phyloP scores from a whole-genome alignment of 2,888 invertebrate genomes.

The Hemicrepidius hirtus region DNA sequence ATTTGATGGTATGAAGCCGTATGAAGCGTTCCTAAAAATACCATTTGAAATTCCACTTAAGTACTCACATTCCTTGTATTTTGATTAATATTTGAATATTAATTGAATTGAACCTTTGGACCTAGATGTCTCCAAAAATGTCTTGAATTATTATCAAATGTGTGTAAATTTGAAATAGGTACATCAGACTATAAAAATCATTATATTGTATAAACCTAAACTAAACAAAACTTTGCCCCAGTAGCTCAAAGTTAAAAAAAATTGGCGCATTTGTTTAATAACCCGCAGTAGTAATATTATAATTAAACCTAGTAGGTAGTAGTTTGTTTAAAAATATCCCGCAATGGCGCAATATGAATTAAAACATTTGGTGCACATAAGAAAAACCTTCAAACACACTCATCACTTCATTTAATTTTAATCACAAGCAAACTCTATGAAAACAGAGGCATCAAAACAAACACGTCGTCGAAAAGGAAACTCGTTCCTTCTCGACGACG shows the following conservation, averaged over 20 bases:
- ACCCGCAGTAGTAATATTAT: too few relatives aligned
- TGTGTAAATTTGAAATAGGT: too few relatives aligned
- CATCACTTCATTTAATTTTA: constrained; percentile 22
- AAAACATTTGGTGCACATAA: background rate
- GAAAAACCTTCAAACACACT: constrained; percentile 9
- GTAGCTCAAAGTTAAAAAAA: too few relatives aligned
- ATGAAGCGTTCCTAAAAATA: constrained; percentile 17
- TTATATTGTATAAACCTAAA: too few relatives aligned
- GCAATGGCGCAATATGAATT: background rate
- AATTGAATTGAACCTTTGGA: too few relatives aligned
- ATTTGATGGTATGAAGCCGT: constrained; percentile 2
- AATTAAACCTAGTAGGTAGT: background rate
- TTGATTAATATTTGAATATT: too few relatives aligned
- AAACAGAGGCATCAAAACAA: background rate
- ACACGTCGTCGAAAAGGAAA: constrained; percentile 5
- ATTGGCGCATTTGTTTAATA: too few relatives aligned
- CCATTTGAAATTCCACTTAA: constrained; percentile 7
- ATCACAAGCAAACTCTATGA: constrained; percentile 9
- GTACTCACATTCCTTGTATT: background rate
- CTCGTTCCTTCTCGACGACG: constrained; percentile 1
- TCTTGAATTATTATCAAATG: too few relatives aligned
- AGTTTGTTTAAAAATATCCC: background rate
- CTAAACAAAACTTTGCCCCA: too few relatives aligned
- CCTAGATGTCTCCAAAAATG: too few relatives aligned
- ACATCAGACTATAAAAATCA: too few relatives aligned